These are phyloP conservation scores for Thyatira batis DNA, from an alignment of 2,888 invertebrate genomes.

Conservation along the genomic window DNA sequence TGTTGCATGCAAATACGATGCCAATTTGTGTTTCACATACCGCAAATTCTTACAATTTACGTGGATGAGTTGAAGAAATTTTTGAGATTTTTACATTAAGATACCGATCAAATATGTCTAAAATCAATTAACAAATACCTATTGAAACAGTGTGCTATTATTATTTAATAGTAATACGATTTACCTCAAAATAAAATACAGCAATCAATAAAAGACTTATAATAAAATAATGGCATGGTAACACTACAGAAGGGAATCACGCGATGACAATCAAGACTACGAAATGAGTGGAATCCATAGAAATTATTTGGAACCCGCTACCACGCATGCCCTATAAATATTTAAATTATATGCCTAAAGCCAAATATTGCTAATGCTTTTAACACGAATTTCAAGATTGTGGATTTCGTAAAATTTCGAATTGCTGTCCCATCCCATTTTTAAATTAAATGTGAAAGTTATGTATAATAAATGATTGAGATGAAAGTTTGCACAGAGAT, in stretches of 20 bases:
- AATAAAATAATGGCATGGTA: conserved; percentile 11
- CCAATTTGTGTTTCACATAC: neutral
- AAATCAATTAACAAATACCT: too few relatives aligned
- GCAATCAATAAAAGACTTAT: neutral
- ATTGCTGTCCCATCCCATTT: too few relatives aligned
- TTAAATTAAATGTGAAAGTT: too few relatives aligned
- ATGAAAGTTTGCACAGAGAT: too few relatives aligned
- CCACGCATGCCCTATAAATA: conserved; percentile 66
- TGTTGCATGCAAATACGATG: neutral
- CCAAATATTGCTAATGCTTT: conserved; percentile 24
- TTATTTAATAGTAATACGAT: too few relatives aligned
- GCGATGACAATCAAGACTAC: conserved; percentile 52
- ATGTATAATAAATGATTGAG: too few relatives aligned
- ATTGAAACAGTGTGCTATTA: too few relatives aligned
- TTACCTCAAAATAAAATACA: too few relatives aligned
- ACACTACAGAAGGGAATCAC: conserved; percentile 43
- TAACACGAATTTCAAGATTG: conserved; percentile 20
- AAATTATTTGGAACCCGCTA: conserved; percentile 64
- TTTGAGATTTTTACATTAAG: neutral
- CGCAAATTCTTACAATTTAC: neutral
- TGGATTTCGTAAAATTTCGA: conserved; percentile 21
- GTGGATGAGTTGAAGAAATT: neutral
- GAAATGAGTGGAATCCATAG: conserved; percentile 51
- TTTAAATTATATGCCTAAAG: conserved; percentile 40
- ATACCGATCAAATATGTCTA: too few relatives aligned